Conservation (phyloP, 2,113 vertebrate species). For the Peromyscus polionotus region DNA sequence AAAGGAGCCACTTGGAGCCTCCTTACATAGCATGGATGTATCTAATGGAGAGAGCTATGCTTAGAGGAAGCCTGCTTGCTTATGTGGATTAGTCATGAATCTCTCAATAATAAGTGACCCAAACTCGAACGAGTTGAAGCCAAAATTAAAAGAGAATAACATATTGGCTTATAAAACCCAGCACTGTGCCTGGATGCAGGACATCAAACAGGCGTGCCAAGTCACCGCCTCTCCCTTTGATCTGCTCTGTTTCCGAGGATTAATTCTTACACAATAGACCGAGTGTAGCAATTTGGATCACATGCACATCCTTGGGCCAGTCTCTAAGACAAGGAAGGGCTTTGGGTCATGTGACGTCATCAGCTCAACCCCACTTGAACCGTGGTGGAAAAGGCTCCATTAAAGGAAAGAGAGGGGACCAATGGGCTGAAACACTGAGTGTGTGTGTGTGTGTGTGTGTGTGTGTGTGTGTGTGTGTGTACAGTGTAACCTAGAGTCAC, state of each 20-base stretch:
- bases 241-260: not conserved
- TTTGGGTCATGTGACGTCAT: not conserved
- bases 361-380: not conserved
- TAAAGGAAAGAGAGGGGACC: not conserved
- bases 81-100: not conserved
- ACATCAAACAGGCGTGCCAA: not conserved
- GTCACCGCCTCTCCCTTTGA: not conserved
- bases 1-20: not conserved
- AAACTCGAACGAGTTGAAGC: slow-evolving; percentile 6
- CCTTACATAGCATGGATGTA: not conserved
- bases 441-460: not conserved
- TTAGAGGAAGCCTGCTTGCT: not conserved
- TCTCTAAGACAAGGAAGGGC: not conserved
- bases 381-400: not conserved
- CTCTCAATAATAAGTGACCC: not conserved
- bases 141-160: slow-evolving; percentile 10
- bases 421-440: not conserved
- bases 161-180: not conserved
- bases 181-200: not conserved
- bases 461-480: too few relatives aligned
- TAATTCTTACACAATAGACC: not conserved
- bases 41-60: not conserved
- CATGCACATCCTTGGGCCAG: not conserved
- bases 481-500: not conserved
- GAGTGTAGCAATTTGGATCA: not conserved